phyloP scores from a whole-genome alignment of 2,797 vertebrate species.

The Lepilemur septentrionalis region DNA sequence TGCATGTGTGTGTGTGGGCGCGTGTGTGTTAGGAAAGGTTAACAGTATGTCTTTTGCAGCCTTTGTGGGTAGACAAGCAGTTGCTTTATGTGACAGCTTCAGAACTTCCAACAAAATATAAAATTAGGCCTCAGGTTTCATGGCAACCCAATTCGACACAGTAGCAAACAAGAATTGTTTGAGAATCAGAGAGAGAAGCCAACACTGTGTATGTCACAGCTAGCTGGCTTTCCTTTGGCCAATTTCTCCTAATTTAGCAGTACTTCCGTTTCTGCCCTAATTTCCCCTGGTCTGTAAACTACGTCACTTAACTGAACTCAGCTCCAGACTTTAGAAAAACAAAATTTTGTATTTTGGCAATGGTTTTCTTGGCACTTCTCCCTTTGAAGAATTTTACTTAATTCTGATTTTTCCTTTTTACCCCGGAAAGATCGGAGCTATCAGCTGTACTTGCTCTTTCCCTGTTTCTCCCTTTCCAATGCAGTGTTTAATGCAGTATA shows the following conservation, averaged over 20 bases:
- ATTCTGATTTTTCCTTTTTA: conserved; percentile 21
- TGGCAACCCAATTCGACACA: conserved; percentile 32
- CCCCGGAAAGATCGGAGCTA: neutral
- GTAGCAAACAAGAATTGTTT: conserved; percentile 60
- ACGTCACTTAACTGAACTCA: conserved; percentile 67
- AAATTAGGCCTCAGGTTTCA: conserved; percentile 43
- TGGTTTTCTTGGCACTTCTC: conserved; percentile 61
- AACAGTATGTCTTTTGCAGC: neutral
- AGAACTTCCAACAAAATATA: conserved; percentile 35
- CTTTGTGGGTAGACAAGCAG: neutral
- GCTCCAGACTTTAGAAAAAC: conserved; percentile 75
- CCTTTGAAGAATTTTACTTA: conserved; percentile 39
- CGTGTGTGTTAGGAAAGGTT: neutral
- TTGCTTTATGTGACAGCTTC: neutral
- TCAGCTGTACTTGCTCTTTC: neutral
- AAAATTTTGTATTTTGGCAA: conserved; percentile 55
- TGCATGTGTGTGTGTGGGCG: neutral
- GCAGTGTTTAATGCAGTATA: conserved; percentile 37
- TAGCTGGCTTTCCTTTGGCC: neutral
- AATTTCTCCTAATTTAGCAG: conserved; percentile 60
- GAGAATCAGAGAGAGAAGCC: conserved; percentile 48
- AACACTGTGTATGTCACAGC: neutral
- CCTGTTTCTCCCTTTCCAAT: neutral
- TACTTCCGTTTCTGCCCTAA: conserved; percentile 65
- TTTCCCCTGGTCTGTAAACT: conserved; percentile 60